Percentiles rank a stretch among this genome's conserved stretches.
These are phyloP conservation scores for Chaetodon trifascialis DNA, from an alignment of 2,113 vertebrate genomes.

Conservation along the genomic window DNA sequence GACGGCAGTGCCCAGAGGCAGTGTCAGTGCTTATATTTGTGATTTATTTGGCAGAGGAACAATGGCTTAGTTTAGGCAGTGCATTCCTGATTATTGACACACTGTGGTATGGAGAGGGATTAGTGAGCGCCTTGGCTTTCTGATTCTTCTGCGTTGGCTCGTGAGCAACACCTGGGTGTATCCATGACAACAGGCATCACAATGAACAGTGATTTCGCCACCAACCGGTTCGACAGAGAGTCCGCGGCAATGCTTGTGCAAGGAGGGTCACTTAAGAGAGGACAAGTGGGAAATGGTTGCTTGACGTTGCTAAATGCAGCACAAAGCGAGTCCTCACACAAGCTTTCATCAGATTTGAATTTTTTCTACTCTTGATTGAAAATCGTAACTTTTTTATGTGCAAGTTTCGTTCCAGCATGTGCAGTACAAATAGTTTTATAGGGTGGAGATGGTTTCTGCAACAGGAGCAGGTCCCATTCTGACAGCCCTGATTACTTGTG, in stretches of 20 bases:
- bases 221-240: conserved; percentile 90
- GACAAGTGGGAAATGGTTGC: conserved; percentile 32
- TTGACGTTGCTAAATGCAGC: conserved; percentile 18
- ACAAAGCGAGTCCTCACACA: not conserved
- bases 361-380: not conserved
- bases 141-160: conserved; percentile 60
- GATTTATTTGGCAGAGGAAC: conserved; percentile 78
- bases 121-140: conserved; percentile 77
- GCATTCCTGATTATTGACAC: conserved; percentile 81
- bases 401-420: not conserved
- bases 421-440: conserved; percentile 22
- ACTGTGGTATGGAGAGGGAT: conserved; percentile 73
- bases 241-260: conserved; percentile 50
- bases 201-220: conserved; percentile 81
- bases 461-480: conserved; percentile 53
- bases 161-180: conserved; percentile 84
- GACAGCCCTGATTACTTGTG: conserved; percentile 66
- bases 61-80: conserved; percentile 76
- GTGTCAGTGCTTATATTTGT: conserved; percentile 70
- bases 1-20: conserved; percentile 67
- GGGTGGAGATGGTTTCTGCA: conserved; percentile 43
- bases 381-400: not conserved
- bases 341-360: not conserved
- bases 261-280: conserved; percentile 55
- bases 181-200: conserved; percentile 81